Percentiles rank a stretch among this genome's conserved stretches.
Evolutionary conservation across 2,888 invertebrate species (phyloP).

Genomic region (Xestoiulus laeticollis): DNA sequence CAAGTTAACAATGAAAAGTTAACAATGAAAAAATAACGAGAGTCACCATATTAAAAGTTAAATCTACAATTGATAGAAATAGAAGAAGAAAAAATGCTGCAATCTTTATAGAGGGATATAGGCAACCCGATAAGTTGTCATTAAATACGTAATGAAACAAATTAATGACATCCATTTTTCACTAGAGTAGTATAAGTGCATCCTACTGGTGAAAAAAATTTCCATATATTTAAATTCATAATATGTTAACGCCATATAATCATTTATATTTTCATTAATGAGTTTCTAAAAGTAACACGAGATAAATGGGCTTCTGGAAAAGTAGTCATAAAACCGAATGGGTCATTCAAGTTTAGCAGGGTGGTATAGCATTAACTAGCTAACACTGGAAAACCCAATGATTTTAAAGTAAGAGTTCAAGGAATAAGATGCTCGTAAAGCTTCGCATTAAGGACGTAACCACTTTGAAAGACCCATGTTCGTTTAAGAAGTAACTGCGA

Average conservation of each 20-base stretch:
- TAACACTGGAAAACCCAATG: background rate
- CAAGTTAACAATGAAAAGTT: too few relatives aligned
- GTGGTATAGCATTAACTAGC: background rate
- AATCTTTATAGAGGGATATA: background rate
- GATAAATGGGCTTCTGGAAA: background rate
- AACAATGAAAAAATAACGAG: background rate
- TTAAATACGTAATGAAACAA: background rate
- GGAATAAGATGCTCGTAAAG: background rate
- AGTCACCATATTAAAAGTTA: background rate
- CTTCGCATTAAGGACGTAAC: background rate
- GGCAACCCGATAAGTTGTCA: background rate
- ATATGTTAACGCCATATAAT: background rate
- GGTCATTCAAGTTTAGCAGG: background rate
- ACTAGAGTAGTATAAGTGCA: background rate
- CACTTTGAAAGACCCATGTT: constrained; percentile 7
- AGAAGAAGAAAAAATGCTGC: background rate
- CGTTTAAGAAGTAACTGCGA: constrained; percentile 21
- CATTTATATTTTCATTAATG: constrained; percentile 19
- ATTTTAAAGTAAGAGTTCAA: background rate
- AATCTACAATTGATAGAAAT: background rate
- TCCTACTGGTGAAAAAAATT: background rate
- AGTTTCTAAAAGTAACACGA: background rate
- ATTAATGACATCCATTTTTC: background rate
- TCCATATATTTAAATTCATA: constrained; percentile 12
- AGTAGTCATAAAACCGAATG: background rate